phyloP scores from a whole-genome alignment of 1,140 invertebrate genomes.

The Pantala flavescens region DNA sequence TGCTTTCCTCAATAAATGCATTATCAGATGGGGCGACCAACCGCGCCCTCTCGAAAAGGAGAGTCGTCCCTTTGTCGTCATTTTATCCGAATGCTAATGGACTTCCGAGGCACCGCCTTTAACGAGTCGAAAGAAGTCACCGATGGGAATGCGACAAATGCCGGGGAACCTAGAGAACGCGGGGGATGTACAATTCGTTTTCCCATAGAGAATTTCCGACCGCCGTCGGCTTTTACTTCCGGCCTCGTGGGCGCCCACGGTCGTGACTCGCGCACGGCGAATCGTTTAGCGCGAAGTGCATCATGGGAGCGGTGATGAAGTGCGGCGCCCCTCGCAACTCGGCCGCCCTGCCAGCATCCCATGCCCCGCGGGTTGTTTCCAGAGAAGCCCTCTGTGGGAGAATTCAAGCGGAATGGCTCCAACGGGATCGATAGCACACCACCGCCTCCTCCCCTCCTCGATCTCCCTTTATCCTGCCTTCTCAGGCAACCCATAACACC shows the following conservation, averaged over 20 bases:
- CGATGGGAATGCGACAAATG: not conserved
- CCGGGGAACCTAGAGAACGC: not conserved
- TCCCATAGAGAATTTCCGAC: not conserved
- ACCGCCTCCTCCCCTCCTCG: not conserved
- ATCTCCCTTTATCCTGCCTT: not conserved
- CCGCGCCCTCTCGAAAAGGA: not conserved
- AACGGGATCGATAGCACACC: conserved; percentile 7
- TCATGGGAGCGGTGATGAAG: conserved; percentile 2
- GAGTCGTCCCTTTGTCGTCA: not conserved
- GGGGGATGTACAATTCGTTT: not conserved
- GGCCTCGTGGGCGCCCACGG: not conserved
- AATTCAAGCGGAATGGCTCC: conserved; percentile 3
- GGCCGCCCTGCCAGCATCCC: not conserved
- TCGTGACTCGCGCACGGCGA: not conserved
- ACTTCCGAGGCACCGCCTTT: not conserved
- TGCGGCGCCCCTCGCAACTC: not conserved
- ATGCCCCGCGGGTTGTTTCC: not conserved
- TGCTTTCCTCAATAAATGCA: not conserved
- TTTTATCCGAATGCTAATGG: not conserved
- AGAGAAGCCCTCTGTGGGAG: not conserved
- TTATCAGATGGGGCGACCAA: too few species aligned
- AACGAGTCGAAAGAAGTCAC: not conserved
- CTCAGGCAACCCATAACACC: not conserved
- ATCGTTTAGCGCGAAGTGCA: not conserved
- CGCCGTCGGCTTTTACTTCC: not conserved